Conservation (phyloP, 2,888 invertebrate species). For the Iphiclides podalirius region DNA sequence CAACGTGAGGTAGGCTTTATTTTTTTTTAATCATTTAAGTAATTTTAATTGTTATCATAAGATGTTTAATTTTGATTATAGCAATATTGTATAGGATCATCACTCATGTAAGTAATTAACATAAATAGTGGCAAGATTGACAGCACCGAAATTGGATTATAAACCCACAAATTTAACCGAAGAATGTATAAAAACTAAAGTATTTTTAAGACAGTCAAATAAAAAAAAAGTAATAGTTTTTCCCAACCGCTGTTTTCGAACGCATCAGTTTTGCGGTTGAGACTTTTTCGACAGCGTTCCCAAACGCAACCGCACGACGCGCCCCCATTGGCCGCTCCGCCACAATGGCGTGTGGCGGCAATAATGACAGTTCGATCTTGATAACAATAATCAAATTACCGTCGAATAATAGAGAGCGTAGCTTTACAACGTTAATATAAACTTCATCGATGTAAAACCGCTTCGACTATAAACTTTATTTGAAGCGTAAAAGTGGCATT, state of each 20-base stretch:
- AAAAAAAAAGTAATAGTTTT: background rate
- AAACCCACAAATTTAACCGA: background rate
- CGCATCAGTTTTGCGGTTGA: background rate
- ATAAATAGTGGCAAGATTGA: too few species aligned
- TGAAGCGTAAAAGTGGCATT: background rate
- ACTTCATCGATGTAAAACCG: constrained; percentile 2
- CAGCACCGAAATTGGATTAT: background rate
- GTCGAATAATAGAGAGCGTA: constrained; percentile 37
- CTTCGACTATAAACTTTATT: constrained; percentile 19
- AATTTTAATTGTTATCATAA: too few species aligned
- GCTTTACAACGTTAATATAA: constrained; percentile 23
- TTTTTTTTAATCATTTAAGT: too few species aligned
- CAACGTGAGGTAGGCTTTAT: too few species aligned
- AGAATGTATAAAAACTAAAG: background rate
- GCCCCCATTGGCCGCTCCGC: constrained; percentile 47
- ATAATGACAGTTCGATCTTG: constrained; percentile 71
- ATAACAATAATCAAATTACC: constrained; percentile 67
- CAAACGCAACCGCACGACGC: constrained; percentile 28
- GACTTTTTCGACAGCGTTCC: constrained; percentile 14
- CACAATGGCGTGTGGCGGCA: constrained; percentile 61
- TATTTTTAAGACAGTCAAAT: background rate
- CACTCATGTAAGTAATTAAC: too few species aligned
- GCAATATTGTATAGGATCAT: too few species aligned
- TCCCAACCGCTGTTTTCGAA: background rate
- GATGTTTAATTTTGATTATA: too few species aligned